A percentile compares a stretch with the other conserved stretches of the same genome.
Evolutionary conservation across 2,113 vertebrate genomes (phyloP).

Genomic region (Neoarius graeffei): DNA sequence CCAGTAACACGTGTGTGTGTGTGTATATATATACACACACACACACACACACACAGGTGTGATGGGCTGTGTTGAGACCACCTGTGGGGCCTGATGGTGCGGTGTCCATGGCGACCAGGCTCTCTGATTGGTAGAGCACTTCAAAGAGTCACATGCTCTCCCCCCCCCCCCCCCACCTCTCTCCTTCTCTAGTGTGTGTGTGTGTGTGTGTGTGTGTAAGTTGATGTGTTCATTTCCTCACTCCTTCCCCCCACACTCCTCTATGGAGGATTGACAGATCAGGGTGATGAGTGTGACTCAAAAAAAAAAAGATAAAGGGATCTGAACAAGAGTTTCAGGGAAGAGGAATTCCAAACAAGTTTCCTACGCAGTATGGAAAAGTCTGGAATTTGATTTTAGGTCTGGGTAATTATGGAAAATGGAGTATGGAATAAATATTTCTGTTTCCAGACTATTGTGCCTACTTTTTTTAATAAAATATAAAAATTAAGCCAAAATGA

Average conservation of each 20-base stretch:
- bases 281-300: background rate
- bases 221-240: background rate
- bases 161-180: background rate
- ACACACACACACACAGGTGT: background rate
- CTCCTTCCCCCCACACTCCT: background rate
- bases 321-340: background rate
- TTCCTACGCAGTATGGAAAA: too few species aligned
- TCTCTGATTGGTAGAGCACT: background rate
- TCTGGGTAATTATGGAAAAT: too few species aligned
- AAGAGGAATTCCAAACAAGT: background rate
- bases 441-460: too few species aligned
- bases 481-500: too few species aligned
- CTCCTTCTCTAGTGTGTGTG: background rate
- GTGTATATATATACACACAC: too few species aligned
- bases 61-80: constrained; percentile 15
- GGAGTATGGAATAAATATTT: too few species aligned
- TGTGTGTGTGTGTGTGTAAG: constrained; percentile 18
- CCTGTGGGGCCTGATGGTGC: constrained; percentile 20
- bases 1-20: background rate
- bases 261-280: background rate
- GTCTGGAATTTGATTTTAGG: too few species aligned
- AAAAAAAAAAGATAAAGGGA: background rate
- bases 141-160: constrained; percentile 2
- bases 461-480: too few species aligned
- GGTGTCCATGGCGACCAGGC: constrained; percentile 28